phyloP scores from a whole-genome alignment of 1,140 invertebrate species.

The Pseudobourletiella spinata region DNA sequence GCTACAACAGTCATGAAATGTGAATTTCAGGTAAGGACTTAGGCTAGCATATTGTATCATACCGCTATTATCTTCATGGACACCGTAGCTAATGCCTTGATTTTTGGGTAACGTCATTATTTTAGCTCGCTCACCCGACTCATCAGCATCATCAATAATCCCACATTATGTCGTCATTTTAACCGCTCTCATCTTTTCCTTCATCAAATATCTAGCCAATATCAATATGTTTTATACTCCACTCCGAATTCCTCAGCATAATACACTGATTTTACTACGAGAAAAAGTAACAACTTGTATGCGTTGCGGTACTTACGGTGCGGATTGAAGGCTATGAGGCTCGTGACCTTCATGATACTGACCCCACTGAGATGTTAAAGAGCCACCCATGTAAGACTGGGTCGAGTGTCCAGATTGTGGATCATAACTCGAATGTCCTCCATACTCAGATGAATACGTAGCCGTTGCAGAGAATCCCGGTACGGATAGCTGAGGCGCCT shows the following conservation, averaged over 20 bases:
- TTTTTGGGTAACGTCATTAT: neutral
- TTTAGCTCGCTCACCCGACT: neutral
- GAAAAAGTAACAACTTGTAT: neutral
- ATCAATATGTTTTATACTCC: too few species aligned
- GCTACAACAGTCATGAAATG: neutral
- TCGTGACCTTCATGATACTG: neutral
- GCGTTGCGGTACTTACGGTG: neutral
- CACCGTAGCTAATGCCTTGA: neutral
- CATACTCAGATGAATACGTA: neutral
- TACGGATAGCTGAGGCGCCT: too few species aligned
- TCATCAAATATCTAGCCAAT: neutral
- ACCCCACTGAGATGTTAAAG: neutral
- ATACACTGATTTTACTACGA: too few species aligned
- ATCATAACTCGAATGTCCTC: neutral
- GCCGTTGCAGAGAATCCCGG: neutral
- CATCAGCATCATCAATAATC: neutral
- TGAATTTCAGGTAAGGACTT: neutral
- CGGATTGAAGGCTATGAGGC: neutral
- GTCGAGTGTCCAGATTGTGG: neutral
- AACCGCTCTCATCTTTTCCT: neutral
- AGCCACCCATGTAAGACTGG: neutral
- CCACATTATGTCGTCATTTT: neutral
- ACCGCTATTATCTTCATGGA: neutral
- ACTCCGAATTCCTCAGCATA: too few species aligned
- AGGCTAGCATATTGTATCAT: neutral